Conservation (phyloP, 2,797 vertebrate species). For the Lepus townsendii region DNA sequence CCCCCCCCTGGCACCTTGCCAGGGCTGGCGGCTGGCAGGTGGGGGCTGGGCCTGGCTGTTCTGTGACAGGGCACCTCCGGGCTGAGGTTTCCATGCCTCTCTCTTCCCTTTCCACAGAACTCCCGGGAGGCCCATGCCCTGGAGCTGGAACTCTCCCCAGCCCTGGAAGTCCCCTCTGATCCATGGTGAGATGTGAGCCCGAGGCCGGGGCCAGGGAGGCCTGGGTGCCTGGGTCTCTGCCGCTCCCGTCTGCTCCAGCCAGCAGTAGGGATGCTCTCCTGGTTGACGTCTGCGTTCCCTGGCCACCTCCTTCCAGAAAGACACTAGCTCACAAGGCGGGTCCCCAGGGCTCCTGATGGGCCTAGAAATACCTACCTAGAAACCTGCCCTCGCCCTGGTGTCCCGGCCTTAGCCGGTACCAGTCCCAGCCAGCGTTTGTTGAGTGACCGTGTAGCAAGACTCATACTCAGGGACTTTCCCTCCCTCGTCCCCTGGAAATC, state of each 20-base stretch:
- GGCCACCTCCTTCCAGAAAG: not conserved
- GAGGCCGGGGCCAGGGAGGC: not conserved
- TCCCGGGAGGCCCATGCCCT: not conserved
- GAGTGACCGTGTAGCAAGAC: not conserved
- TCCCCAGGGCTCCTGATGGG: not conserved
- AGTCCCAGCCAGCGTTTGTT: no score
- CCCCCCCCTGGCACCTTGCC: constrained; percentile 65
- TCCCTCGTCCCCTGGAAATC: not conserved
- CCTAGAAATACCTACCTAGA: not conserved
- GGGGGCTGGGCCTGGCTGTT: constrained; percentile 48
- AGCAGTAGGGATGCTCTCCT: accelerated
- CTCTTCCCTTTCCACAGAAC: not conserved
- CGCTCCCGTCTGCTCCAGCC: not conserved
- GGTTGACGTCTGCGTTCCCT: no score
- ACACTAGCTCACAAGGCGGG: not conserved
- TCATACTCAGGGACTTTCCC: no score
- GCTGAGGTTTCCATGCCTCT: not conserved
- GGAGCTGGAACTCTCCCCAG: not conserved
- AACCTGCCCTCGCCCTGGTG: accelerated
- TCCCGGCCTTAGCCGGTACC: not conserved
- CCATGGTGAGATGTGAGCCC: not conserved
- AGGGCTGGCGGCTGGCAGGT: constrained; percentile 50
- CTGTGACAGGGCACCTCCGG: constrained; percentile 29
- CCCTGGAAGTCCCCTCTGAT: not conserved
- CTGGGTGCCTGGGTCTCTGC: not conserved